Evolutionary conservation across 2,888 invertebrate genomes (phyloP).

Genomic region (Pocota personata): DNA sequence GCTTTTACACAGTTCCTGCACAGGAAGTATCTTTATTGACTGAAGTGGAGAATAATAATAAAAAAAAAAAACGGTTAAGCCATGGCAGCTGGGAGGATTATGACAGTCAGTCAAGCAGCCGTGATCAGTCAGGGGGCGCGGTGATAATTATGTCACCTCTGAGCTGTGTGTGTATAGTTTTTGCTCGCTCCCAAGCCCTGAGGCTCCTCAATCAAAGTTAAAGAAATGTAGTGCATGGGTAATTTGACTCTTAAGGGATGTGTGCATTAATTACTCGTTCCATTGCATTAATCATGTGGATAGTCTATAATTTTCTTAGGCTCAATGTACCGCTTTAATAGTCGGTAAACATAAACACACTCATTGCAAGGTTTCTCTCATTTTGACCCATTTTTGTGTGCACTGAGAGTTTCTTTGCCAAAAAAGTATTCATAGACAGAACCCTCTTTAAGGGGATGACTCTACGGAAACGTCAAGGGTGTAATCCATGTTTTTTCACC

Average conservation of each 20-base stretch:
- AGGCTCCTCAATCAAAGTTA: constrained; percentile 56
- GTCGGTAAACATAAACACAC: constrained; percentile 21
- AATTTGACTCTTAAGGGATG: constrained; percentile 60
- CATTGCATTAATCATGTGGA: constrained; percentile 62
- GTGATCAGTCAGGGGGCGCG: constrained; percentile 52
- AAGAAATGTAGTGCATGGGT: constrained; percentile 49
- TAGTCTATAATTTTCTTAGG: constrained; percentile 41
- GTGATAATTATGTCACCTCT: constrained; percentile 70
- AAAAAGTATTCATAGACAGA: neutral
- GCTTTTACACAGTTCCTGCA: constrained; percentile 42
- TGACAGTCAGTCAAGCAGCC: constrained; percentile 56
- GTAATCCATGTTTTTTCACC: constrained; percentile 1
- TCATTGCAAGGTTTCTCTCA: neutral
- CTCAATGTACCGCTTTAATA: constrained; percentile 39
- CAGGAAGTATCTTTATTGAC: constrained; percentile 67
- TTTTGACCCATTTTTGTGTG: constrained; percentile 51
- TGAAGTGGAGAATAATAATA: constrained; percentile 19
- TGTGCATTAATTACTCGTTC: constrained; percentile 62
- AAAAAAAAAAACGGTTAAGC: constrained; percentile 48
- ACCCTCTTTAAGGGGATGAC: constrained; percentile 30
- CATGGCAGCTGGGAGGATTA: constrained; percentile 59
- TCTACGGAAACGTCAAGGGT: neutral
- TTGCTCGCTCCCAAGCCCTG: constrained; percentile 10
- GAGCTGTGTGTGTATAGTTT: constrained; percentile 36
- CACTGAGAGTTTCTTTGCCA: neutral